Percentiles rank a stretch among this genome's conserved stretches.
Evolutionary conservation across 2,113 vertebrate species (phyloP).

Genomic region (Apodemus sylvaticus): DNA sequence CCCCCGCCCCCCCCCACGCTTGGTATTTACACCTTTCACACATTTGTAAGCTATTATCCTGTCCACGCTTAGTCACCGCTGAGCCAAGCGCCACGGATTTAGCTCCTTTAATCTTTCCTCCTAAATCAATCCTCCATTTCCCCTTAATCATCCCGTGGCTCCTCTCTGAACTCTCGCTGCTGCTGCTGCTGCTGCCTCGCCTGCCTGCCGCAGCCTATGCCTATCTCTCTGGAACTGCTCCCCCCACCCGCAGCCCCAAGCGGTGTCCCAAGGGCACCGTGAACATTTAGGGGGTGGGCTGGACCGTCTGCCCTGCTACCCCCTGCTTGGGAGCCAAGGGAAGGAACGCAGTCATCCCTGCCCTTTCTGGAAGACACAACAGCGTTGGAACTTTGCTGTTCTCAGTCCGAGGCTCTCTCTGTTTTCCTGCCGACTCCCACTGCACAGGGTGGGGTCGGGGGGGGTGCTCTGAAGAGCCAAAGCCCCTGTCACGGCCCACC

Average conservation of each 20-base stretch:
- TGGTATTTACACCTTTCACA: constrained; percentile 83
- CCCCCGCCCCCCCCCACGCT: constrained; percentile 72
- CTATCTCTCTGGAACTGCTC: constrained; percentile 67
- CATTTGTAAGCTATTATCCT: constrained; percentile 84
- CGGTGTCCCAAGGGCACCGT: constrained; percentile 69
- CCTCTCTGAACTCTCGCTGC: constrained; percentile 80
- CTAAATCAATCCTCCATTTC: constrained; percentile 84
- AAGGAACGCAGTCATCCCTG: not conserved
- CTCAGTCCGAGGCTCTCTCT: not conserved
- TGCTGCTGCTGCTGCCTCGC: too few species aligned
- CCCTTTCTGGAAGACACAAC: not conserved
- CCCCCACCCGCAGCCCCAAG: constrained; percentile 44
- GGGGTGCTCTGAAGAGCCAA: constrained; percentile 9
- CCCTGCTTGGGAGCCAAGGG: not conserved
- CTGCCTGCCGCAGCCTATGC: constrained; percentile 72
- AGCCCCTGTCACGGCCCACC: not conserved
- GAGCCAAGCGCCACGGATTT: constrained; percentile 83
- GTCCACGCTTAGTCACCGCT: constrained; percentile 83
- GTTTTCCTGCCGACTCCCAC: not conserved
- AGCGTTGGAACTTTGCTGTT: not conserved
- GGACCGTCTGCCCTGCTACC: not conserved
- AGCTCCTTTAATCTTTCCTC: constrained; percentile 84
- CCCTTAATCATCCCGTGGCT: constrained; percentile 82
- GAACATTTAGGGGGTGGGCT: constrained; percentile 1
- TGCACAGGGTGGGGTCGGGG: not conserved